Conservation (phyloP, 2,888 invertebrate species). For the Gari tellinella region DNA sequence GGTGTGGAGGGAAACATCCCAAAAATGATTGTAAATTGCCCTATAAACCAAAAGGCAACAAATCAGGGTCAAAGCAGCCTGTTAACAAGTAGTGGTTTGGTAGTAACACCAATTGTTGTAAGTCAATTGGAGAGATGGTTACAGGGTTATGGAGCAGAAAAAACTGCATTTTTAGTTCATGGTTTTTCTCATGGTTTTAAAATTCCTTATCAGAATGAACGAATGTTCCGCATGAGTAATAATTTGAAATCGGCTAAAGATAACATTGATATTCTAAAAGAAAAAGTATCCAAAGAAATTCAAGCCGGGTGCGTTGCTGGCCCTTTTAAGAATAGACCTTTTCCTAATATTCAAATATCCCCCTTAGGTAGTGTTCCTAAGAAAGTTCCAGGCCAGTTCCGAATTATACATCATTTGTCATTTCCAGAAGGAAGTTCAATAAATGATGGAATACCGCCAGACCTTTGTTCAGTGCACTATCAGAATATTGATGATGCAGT, state of each 20-base stretch:
- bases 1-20: too few relatives aligned
- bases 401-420: constrained; percentile 3
- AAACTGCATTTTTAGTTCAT: too few relatives aligned
- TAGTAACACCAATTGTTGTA: too few relatives aligned
- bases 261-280: neutral
- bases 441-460: constrained; percentile 8
- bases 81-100: too few relatives aligned
- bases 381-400: neutral
- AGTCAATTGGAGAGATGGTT: too few relatives aligned
- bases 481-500: constrained; percentile 16
- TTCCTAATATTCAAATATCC: constrained; percentile 10
- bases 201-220: too few relatives aligned
- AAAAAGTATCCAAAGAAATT: constrained; percentile 12
- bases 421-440: constrained; percentile 4
- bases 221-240: too few relatives aligned
- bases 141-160: too few relatives aligned
- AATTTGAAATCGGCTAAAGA: constrained; percentile 3
- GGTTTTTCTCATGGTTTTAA: too few relatives aligned
- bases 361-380: constrained; percentile 22
- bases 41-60: too few relatives aligned
- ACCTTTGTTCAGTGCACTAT: constrained; percentile 10
- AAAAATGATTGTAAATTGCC: too few relatives aligned
- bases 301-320: neutral
- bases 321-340: constrained; percentile 4
- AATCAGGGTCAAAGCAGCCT: too few relatives aligned